These are phyloP conservation scores for Drosophila insularis DNA, from an alignment of 1,140 invertebrate species.

Conservation along the genomic window DNA sequence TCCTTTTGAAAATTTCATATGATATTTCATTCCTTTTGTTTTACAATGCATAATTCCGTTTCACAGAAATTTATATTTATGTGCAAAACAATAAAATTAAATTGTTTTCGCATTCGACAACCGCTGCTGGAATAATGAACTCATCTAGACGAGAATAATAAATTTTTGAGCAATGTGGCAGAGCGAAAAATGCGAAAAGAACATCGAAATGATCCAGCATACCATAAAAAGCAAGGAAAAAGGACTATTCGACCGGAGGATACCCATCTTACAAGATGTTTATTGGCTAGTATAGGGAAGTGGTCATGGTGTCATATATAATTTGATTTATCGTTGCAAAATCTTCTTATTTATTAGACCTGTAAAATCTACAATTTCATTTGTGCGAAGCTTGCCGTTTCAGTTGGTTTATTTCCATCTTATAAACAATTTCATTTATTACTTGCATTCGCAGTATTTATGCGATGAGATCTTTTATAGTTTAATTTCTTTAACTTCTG, in stretches of 20 bases:
- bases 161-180: slow-evolving; percentile 60
- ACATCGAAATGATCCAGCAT: slow-evolving; percentile 44
- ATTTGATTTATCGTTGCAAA: too few species aligned
- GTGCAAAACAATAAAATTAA: slow-evolving; percentile 82
- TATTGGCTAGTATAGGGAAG: too few species aligned
- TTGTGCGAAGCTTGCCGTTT: too few species aligned
- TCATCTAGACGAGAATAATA: slow-evolving; percentile 80
- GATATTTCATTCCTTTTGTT: slow-evolving; percentile 35
- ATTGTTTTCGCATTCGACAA: slow-evolving; percentile 81
- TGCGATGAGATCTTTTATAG: too few species aligned
- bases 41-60: slow-evolving; percentile 72
- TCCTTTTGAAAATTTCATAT: slow-evolving; percentile 64
- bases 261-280: not conserved
- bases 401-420: too few species aligned
- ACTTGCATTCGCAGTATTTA: too few species aligned
- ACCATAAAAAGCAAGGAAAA: slow-evolving; percentile 3
- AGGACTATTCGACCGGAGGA: not conserved
- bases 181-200: slow-evolving; percentile 31
- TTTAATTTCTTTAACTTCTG: too few species aligned
- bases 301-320: too few species aligned
- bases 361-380: too few species aligned
- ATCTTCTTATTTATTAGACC: too few species aligned
- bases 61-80: slow-evolving; percentile 80
- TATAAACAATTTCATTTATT: too few species aligned
- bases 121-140: slow-evolving; percentile 76